phyloP scores from a whole-genome alignment of 2,113 vertebrate genomes.

The Dolichotis patagonum region DNA sequence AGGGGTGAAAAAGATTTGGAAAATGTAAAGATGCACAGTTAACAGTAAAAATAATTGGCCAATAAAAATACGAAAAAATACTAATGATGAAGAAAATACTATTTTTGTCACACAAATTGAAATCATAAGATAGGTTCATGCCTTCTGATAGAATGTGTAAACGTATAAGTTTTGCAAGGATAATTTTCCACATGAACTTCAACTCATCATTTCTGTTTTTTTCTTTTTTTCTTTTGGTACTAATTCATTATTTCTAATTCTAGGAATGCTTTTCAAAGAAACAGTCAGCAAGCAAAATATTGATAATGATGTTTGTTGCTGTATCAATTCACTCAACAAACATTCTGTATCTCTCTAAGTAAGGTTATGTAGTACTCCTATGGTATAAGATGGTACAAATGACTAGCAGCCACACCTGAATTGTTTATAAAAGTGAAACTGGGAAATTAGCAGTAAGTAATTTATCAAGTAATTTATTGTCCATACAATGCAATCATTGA shows the following conservation, averaged over 20 bases:
- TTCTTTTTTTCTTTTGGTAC: too few species aligned
- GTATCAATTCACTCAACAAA: background rate
- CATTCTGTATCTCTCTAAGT: background rate
- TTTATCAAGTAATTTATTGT: background rate
- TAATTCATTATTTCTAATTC: background rate
- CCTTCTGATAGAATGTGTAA: background rate
- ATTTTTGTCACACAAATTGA: background rate
- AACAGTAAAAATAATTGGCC: background rate
- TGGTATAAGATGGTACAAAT: background rate
- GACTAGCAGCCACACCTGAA: background rate
- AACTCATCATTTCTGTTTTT: background rate
- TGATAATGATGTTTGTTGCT: background rate
- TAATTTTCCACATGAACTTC: background rate
- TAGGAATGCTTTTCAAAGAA: background rate
- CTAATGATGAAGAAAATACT: background rate
- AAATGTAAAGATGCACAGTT: background rate
- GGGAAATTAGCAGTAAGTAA: background rate
- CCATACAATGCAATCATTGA: background rate
- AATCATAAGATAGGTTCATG: background rate
- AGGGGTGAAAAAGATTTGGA: background rate
- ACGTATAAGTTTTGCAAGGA: background rate
- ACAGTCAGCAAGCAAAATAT: background rate
- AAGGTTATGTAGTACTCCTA: background rate
- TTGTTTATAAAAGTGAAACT: constrained; percentile 38
- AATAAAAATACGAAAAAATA: background rate